Evolutionary conservation across 2,113 vertebrate species (phyloP), one percentile per base, ranked within the genome.

Genomic region (Clarias macrocephalus): DNA sequence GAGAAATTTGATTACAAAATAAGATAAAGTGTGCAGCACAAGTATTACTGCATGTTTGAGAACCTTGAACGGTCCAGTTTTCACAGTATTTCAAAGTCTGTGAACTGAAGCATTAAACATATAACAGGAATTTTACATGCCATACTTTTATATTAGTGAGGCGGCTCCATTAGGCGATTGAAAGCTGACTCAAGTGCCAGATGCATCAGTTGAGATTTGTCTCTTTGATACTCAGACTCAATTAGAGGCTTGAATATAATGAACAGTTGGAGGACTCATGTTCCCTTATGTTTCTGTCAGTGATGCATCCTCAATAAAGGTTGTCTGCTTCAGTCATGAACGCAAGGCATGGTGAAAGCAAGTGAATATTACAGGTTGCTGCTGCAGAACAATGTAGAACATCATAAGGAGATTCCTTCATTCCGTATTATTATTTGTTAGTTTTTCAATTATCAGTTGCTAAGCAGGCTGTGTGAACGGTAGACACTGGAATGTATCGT

Each of bases 211-310:
- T 16, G 56, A 63, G 65, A 68, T 65, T 33, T 59, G 28, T 62
- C 57, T 81, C 28, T 63, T 28, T 54, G 65, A 85, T 63, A 54
- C 75, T 88, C 66, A n/a, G 10, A 88, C 21, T 62, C 28, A n/a
- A 88, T 81, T 56, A 70, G 63, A 85, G 66, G 33, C 83, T 80
- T 81, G 56, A 85, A 85, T 72, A 85, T 88, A 73, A 88, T 81
- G 75, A 85, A 84, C 60, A 59, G 87, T 84, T 54, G 56, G 25
- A 62, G 83, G 33, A 59, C n/a, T 60, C 18, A 5, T 77, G 52
- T 85, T 75, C 57, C 65, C 57, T 68, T 28, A 33, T 73, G 77
- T n/a, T 57, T 37, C 37, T 30, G 28, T 82, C 77, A 62, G 15
- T 66, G 83, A 81, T 81, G 73, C 59, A 30, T 23, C 18, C 62